These are phyloP conservation scores for Chrysolina oricalcia DNA, from an alignment of 2,888 invertebrate species.

Conservation along the genomic window DNA sequence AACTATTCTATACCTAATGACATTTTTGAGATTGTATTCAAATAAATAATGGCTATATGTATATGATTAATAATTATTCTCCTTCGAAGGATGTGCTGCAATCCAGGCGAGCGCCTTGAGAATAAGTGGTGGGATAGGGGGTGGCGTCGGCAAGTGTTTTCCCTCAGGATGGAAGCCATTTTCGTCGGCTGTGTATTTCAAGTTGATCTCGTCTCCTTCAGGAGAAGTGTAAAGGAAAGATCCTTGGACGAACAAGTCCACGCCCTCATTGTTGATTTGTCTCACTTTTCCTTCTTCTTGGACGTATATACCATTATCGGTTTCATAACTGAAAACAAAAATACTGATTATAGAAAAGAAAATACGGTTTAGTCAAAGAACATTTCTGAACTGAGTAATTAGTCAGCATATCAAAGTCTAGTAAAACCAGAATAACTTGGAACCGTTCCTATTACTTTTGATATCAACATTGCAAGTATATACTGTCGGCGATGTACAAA, in stretches of 20 bases:
- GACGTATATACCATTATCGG: slow-evolving; percentile 71
- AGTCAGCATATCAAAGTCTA: no score
- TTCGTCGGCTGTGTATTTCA: slow-evolving; percentile 74
- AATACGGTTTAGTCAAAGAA: no score
- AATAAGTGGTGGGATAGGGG: slow-evolving; percentile 75
- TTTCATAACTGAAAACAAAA: slow-evolving; percentile 69
- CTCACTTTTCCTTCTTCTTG: slow-evolving; percentile 45
- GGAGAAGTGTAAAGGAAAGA: slow-evolving; percentile 72
- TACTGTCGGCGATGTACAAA: no score
- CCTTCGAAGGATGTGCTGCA: slow-evolving; percentile 68
- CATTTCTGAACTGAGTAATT: no score
- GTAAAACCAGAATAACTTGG: no score
- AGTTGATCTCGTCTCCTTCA: slow-evolving; percentile 72
- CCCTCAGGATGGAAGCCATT: slow-evolving; percentile 74
- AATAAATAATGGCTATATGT: not conserved
- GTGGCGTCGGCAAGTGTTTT: slow-evolving; percentile 68
- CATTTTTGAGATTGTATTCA: not conserved
- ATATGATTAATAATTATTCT: slow-evolving; percentile 3
- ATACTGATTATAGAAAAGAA: not conserved
- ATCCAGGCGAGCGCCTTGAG: slow-evolving; percentile 74
- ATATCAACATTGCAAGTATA: no score
- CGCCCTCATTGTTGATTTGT: slow-evolving; percentile 43
- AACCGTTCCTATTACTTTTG: no score
- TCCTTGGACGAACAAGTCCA: slow-evolving; percentile 62
- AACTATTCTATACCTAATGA: not conserved